Conservation (phyloP, 2,888 invertebrate genomes). For the Neoscelio sp. region DNA sequence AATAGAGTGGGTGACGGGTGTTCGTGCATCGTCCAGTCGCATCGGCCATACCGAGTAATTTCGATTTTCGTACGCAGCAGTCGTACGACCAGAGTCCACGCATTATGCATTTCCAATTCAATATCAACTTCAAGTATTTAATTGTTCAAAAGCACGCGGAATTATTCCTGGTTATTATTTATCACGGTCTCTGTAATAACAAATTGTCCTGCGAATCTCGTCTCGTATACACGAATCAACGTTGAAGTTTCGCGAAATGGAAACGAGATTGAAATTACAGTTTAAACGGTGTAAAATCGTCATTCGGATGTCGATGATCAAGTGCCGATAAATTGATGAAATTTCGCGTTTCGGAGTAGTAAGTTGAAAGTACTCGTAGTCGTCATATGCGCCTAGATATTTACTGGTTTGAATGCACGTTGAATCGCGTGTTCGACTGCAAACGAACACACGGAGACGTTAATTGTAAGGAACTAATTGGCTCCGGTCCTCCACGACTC, state of each 20-base stretch:
- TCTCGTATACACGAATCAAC: too few species aligned
- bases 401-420: too few species aligned
- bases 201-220: too few species aligned
- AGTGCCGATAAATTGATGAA: too few species aligned
- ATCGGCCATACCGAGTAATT: slow-evolving; percentile 7
- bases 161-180: slow-evolving; percentile 19
- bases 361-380: too few species aligned
- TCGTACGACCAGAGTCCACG: neutral
- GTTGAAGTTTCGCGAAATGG: too few species aligned
- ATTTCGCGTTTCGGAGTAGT: too few species aligned
- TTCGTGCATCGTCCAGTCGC: slow-evolving; percentile 21
- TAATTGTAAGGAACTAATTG: slow-evolving; percentile 73
- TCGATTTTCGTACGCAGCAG: slow-evolving; percentile 4
- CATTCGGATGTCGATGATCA: too few species aligned
- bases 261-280: too few species aligned
- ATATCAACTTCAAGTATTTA: slow-evolving; percentile 12
- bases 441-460: slow-evolving; percentile 13
- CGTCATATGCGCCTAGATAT: too few species aligned
- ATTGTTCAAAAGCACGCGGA: slow-evolving; percentile 18
- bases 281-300: too few species aligned
- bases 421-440: too few species aligned
- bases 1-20: slow-evolving; percentile 15
- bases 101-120: slow-evolving; percentile 28
- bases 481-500: slow-evolving; percentile 43
- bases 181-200: neutral